A percentile compares a stretch with the other conserved stretches of the same genome.
Evolutionary conservation across 2,888 invertebrate species (phyloP).

Genomic region (Neoitamus cyanurus): DNA sequence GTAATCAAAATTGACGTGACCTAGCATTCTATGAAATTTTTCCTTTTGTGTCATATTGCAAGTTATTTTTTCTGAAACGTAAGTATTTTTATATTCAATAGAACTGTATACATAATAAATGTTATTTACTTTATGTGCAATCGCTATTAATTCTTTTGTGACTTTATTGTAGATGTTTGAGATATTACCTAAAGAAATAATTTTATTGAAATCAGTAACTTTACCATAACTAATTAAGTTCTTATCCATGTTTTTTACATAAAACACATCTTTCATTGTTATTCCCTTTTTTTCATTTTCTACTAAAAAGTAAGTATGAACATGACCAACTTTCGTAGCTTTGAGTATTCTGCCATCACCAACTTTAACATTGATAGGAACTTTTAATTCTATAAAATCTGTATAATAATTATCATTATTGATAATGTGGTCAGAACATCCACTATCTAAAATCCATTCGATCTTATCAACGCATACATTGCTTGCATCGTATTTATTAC

Average conservation of each 20-base stretch:
- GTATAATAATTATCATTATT: constrained; percentile 43
- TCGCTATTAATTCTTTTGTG: neutral
- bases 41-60: too few species aligned
- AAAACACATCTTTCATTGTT: neutral
- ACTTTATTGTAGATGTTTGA: neutral
- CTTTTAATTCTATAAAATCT: constrained; percentile 17
- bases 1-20: constrained; percentile 52
- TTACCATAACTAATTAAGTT: neutral
- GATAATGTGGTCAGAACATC: constrained; percentile 48
- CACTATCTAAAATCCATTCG: constrained; percentile 48
- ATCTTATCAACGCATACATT: too few species aligned
- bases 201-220: neutral
- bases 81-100: neutral
- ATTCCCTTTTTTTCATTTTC: neutral
- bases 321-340: constrained; percentile 42
- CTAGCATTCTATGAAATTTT: too few species aligned
- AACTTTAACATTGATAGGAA: constrained; percentile 41
- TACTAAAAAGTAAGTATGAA: neutral
- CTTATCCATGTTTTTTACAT: neutral
- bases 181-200: neutral
- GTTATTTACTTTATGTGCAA: neutral
- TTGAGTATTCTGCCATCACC: constrained; percentile 36
- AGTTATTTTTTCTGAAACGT: too few species aligned
- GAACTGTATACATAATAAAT: neutral
- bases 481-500: neutral